Evolutionary conservation across 92 coral and sea anemone genomes (phyloP).

Genomic region (Zoanthus gigantus): DNA sequence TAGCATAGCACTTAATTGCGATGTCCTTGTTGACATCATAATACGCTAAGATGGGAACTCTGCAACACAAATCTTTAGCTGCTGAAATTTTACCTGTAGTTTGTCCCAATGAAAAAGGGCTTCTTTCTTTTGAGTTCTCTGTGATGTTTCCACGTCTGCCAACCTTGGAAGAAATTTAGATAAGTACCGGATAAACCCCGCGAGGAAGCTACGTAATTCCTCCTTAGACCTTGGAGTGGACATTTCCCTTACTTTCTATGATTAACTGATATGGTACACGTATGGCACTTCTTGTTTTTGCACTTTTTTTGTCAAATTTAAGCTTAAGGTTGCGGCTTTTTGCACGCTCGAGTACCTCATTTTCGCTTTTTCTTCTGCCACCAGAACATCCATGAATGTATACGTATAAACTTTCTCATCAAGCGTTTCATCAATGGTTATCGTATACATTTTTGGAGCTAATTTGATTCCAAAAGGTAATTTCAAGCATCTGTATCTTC

Average conservation of each 20-base stretch:
- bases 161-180: constrained; percentile 57
- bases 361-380: constrained; percentile 51
- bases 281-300: constrained; percentile 61
- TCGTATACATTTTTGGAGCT: constrained; percentile 54
- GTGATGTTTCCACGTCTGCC: constrained; percentile 60
- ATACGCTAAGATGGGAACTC: constrained; percentile 64
- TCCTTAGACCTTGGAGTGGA: constrained; percentile 49
- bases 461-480: constrained; percentile 62
- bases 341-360: constrained; percentile 58
- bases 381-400: constrained; percentile 53
- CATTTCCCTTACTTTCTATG: constrained; percentile 63
- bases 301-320: constrained; percentile 64
- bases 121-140: constrained; percentile 48
- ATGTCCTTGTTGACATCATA: constrained; percentile 63
- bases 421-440: constrained; percentile 54
- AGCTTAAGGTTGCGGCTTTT: constrained; percentile 58
- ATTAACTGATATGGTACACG: constrained; percentile 59
- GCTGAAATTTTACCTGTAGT: constrained; percentile 39
- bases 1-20: constrained; percentile 66
- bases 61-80: constrained; percentile 38
- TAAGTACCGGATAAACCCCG: constrained; percentile 47
- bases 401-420: constrained; percentile 44
- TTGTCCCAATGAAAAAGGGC: constrained; percentile 35
- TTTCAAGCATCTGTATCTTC: constrained; percentile 51
- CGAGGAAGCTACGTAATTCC: constrained; percentile 55